Conservation (phyloP, 2,888 invertebrate species). For the Drosophila meridionalis region DNA sequence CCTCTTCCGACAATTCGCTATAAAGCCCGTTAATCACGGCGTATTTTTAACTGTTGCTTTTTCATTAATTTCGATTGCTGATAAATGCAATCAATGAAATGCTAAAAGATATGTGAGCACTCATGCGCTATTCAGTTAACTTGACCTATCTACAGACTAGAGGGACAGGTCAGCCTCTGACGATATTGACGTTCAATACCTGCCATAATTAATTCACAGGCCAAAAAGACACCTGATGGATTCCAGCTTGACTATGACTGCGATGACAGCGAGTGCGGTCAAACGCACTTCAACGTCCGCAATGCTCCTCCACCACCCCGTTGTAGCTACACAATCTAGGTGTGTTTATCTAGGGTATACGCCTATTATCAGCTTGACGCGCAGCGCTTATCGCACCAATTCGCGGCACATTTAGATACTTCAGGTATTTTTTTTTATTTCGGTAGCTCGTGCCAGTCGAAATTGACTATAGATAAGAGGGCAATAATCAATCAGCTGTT, state of each 20-base stretch:
- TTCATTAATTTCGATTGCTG: neutral
- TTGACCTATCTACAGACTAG: neutral
- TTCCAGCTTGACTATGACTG: constrained; percentile 14
- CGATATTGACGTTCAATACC: constrained; percentile 9
- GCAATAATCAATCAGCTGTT: neutral
- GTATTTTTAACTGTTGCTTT: neutral
- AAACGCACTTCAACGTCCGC: neutral
- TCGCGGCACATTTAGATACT: neutral
- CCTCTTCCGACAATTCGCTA: neutral
- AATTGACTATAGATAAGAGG: neutral
- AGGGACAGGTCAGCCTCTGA: constrained; percentile 23
- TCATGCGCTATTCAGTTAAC: neutral
- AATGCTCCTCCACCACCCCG: neutral
- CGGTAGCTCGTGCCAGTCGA: neutral
- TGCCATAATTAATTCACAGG: constrained; percentile 42
- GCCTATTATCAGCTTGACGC: neutral
- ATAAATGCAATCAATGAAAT: neutral
- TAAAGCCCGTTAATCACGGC: neutral
- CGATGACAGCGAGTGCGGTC: neutral
- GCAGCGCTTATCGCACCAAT: neutral
- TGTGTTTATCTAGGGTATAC: neutral
- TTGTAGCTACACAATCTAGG: neutral
- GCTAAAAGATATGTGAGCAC: neutral
- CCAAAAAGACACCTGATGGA: constrained; percentile 46
- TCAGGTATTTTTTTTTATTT: neutral